phyloP scores from a whole-genome alignment of 2,888 invertebrate species.

The Tortrix viridana region DNA sequence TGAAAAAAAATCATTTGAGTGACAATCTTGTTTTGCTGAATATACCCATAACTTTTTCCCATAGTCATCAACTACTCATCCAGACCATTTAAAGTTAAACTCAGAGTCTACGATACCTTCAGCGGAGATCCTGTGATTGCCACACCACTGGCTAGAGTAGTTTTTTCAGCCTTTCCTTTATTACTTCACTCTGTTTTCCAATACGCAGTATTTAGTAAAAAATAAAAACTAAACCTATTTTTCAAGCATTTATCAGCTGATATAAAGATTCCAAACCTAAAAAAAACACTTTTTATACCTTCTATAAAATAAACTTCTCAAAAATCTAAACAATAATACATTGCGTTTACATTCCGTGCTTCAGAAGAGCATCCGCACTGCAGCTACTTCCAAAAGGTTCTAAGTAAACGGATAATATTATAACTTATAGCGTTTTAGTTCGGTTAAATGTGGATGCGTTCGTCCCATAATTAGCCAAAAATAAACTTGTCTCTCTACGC shows the following conservation, averaged over 20 bases:
- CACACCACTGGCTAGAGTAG: too few species aligned
- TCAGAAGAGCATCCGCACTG: conserved; percentile 18
- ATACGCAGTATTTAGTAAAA: too few species aligned
- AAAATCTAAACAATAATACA: conserved; percentile 7
- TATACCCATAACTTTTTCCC: too few species aligned
- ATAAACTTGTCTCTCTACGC: conserved; percentile 58
- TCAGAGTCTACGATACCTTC: too few species aligned
- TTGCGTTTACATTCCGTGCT: conserved; percentile 12
- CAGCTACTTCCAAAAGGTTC: conserved; percentile 12
- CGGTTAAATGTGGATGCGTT: conserved; percentile 47
- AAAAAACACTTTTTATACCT: conserved; percentile 5
- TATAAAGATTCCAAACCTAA: not conserved
- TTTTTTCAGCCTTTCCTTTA: too few species aligned
- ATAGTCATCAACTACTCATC: too few species aligned
- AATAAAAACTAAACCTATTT: conserved; percentile 14
- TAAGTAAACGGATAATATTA: conserved; percentile 39
- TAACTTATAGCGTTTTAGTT: conserved; percentile 44
- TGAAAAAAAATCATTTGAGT: too few species aligned
- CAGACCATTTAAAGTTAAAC: too few species aligned
- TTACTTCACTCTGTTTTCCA: too few species aligned
- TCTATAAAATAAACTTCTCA: conserved; percentile 5
- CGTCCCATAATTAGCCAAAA: conserved; percentile 62
- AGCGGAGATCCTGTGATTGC: too few species aligned
- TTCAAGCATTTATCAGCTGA: conserved; percentile 4
- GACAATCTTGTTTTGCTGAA: too few species aligned